These are phyloP conservation scores for Camponotus vicinus DNA, from an alignment of 1,140 invertebrate genomes.

Conservation along the genomic window DNA sequence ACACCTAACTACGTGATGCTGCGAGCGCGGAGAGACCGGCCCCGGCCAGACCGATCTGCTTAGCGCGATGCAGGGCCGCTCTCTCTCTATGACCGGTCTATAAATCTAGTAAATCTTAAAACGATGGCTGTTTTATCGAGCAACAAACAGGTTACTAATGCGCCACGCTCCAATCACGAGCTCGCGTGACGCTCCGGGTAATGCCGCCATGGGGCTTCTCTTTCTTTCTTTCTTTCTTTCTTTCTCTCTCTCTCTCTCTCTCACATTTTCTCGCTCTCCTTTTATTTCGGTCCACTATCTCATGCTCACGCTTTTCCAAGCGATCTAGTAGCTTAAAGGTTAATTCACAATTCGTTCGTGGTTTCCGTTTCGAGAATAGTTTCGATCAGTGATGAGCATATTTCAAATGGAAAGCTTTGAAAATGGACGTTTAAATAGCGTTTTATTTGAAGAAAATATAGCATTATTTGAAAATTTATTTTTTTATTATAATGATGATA, in stretches of 20 bases:
- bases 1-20: constrained; percentile 13
- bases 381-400: background rate
- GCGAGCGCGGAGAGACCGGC: constrained; percentile 41
- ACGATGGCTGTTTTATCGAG: constrained; percentile 81
- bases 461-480: too few species aligned
- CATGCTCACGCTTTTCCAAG: background rate
- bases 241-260: constrained; percentile 8
- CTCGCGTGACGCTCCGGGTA: constrained; percentile 79
- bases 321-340: background rate
- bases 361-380: background rate
- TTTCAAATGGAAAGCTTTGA: too few species aligned
- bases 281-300: constrained; percentile 42
- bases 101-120: constrained; percentile 82
- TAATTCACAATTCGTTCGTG: background rate
- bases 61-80: constrained; percentile 54
- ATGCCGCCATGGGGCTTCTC: constrained; percentile 54
- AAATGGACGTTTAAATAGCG: too few species aligned
- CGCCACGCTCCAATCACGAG: constrained; percentile 74
- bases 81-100: constrained; percentile 77
- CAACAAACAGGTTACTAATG: constrained; percentile 83
- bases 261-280: constrained; percentile 5
- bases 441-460: too few species aligned
- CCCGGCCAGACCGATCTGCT: constrained; percentile 30
- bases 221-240: background rate
- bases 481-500: too few species aligned